Evolutionary conservation across 2,888 invertebrate species (phyloP), one percentile per base, ranked within the genome.

Genomic region (Podotricha telesiphe): DNA sequence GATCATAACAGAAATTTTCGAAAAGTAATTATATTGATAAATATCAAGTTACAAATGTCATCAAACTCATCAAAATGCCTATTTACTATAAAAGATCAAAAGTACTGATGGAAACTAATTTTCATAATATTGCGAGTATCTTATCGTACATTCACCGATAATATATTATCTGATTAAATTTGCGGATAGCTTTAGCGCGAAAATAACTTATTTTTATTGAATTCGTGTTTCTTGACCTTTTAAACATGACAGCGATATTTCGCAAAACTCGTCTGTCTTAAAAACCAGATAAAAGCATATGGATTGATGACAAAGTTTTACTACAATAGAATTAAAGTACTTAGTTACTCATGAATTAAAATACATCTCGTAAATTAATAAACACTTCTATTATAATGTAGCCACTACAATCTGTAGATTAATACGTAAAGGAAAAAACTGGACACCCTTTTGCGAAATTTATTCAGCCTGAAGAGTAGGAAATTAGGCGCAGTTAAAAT

Each of bases 101-200:
- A 11, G 42, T 28, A 22, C 8, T 47, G 10, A 17, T 17, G 17
- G n/a, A 61, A 47, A 17, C 7, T 4, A 22, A 47, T 20, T 22
- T 34, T 40, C 19, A 56, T 62, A 51, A 13, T 28, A 45, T 70
- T 48, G 65, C 69, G 59, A 64, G 73, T 62, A 66, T 34, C 69
- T 85, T 87, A 88, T 88, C 88, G 86, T 85, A 70, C 86, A 77
- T 85, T 86, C 78, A 79, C 84, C 81, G 74, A 76, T 74, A 76
- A 73, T 75, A 71, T 75, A 76, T 80, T 80, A 82, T 83, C 81
- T 78, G 75, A 73, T 73, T 67, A 70, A 67, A 75, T 78, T 79
- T 73, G 73, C 73, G 69, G 70, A 73, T 74, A 74, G 73, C 76
- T 76, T 74, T 70, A 72, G 17, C 56, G 19, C 34, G 20, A 63